Evolutionary conservation across 2,113 vertebrate genomes (phyloP), one percentile per base, ranked within the genome.

Genomic region (Mustela nigripes): DNA sequence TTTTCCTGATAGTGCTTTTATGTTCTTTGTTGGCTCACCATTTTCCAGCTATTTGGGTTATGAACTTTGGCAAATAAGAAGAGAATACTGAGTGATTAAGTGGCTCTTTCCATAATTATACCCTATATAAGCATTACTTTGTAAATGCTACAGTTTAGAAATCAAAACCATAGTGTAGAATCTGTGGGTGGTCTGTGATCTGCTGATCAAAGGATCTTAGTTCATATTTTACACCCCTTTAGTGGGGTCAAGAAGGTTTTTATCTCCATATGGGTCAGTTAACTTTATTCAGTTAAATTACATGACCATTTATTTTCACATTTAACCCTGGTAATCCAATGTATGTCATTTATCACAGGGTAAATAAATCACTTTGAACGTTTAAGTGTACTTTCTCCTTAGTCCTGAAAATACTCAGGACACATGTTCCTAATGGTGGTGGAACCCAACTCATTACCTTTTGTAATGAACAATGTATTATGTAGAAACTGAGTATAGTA

Each of bases 11-110:
- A 90, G 10, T 83, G 16, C 7, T 78, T 92, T 90, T 83, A 74
- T 80, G 15, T 11, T 88, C 5, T 60, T 1, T 79, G 33, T 78
- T 81, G 58, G 22, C 5, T 74, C 3, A 89, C n/a, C 60, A 71
- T 78, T 95, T 97, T 89, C 24, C 24, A 83, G 62, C 24, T 96
- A 90, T 79, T 97, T 95, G 39, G 31, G 81, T 91, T 97, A 91
- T 83, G 97, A 97, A 81, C 67, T 95, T 97, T 98, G 84, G 95
- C 80, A 98, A 98, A 94, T 89, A 96, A 86, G 45, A 8, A 94
- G 84, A 97, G 36, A 96, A 90, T 26, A 92, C 96, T 97, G 89
- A 95, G 58, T 15, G 12, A 96, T 80, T 94, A 96, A 97, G 28
- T 95, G 89, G 78, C 58, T 53, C n/a, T 60, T 84, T 95, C 91